These are phyloP conservation scores for Apamea anceps DNA, from an alignment of 2,888 invertebrate genomes.

Conservation along the genomic window DNA sequence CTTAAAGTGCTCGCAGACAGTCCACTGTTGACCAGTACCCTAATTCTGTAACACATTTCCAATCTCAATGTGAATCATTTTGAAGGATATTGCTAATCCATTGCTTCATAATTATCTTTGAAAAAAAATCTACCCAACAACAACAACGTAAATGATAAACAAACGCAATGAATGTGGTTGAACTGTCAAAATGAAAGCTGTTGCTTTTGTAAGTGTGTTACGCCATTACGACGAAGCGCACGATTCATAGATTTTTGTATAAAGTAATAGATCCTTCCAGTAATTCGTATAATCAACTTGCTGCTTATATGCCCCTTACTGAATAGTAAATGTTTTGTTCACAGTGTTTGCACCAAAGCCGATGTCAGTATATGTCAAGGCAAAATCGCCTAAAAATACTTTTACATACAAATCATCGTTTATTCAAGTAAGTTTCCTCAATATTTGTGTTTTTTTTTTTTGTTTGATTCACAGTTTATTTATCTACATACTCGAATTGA, in stretches of 20 bases:
- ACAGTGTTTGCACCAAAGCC: slow-evolving; percentile 90
- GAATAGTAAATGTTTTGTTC: slow-evolving; percentile 5
- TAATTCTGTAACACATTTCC: too few relatives aligned
- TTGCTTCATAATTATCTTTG: too few relatives aligned
- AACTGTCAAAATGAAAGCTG: too few relatives aligned
- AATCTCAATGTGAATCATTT: too few relatives aligned
- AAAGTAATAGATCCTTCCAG: background rate
- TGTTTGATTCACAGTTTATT: background rate
- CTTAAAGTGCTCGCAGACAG: too few relatives aligned
- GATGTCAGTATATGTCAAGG: slow-evolving; percentile 90
- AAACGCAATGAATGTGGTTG: too few relatives aligned
- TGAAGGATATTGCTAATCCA: too few relatives aligned
- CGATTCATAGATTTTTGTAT: background rate
- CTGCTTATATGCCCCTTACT: background rate
- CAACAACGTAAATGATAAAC: too few relatives aligned
- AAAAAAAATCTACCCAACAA: too few relatives aligned
- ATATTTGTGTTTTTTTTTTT: background rate
- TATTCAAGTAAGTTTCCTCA: slow-evolving; percentile 79
- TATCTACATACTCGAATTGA: background rate
- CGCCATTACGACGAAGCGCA: background rate
- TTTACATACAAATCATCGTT: slow-evolving; percentile 88
- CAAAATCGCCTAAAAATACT: slow-evolving; percentile 82
- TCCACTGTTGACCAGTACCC: too few relatives aligned
- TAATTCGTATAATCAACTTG: background rate
- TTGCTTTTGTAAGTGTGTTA: too few relatives aligned